Evolutionary conservation across 2,888 invertebrate species (phyloP).

Genomic region (Sphaerophoria rueppellii): DNA sequence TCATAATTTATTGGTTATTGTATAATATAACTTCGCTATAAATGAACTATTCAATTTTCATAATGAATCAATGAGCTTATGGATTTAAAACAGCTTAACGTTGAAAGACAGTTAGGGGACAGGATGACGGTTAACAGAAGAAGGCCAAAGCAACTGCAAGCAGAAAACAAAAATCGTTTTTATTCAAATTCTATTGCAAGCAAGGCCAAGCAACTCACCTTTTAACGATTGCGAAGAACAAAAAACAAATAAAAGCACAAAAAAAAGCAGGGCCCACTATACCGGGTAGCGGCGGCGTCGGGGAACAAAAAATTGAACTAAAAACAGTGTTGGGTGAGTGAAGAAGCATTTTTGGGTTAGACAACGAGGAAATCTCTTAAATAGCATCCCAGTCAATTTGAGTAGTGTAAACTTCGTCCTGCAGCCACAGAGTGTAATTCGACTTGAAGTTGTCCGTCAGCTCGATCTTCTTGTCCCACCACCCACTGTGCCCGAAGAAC

Average conservation of each 20-base stretch:
- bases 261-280: neutral
- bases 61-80: slow-evolving; percentile 13
- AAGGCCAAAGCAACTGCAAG: slow-evolving; percentile 19
- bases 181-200: too few relatives aligned
- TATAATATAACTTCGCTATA: slow-evolving; percentile 59
- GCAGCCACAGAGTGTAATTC: slow-evolving; percentile 97
- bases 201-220: slow-evolving; percentile 38
- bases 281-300: slow-evolving; percentile 14
- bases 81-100: neutral
- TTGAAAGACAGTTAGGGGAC: neutral
- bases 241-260: slow-evolving; percentile 30
- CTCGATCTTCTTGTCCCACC: slow-evolving; percentile 84
- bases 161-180: neutral
- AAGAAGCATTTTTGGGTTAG: slow-evolving; percentile 54
- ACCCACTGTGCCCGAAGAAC: slow-evolving; percentile 81
- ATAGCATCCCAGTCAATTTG: slow-evolving; percentile 89
- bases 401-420: slow-evolving; percentile 97
- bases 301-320: slow-evolving; percentile 14
- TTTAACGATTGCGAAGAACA: slow-evolving; percentile 44
- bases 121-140: slow-evolving; percentile 11
- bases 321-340: slow-evolving; percentile 3
- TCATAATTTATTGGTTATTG: slow-evolving; percentile 51
- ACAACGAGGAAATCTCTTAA: slow-evolving; percentile 72
- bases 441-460: slow-evolving; percentile 96
- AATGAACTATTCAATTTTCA: slow-evolving; percentile 36